Evolutionary conservation across 2,888 invertebrate genomes (phyloP), one percentile per base, ranked within the genome.

Genomic region (Caenorhabditis panamensis): DNA sequence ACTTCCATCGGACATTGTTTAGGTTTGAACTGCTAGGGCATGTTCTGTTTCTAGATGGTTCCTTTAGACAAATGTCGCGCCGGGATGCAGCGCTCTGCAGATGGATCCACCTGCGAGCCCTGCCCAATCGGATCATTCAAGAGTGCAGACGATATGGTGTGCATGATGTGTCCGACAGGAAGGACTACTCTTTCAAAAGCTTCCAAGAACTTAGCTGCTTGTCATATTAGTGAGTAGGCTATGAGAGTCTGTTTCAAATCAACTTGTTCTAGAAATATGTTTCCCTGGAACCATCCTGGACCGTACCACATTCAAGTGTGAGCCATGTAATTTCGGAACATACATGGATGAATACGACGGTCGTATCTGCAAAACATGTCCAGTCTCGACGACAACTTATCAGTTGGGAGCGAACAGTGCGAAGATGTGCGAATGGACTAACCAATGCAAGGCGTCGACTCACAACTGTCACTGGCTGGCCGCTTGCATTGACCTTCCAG

Each of bases 381-480:
- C 84, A 8, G 82, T 83, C 1, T 82, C 77, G 13, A 85, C 85
- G 13, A 85, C 85, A 8, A 85, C 85, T 11, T 83, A 83, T 41
- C 73, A 82, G 54, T 47, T 26, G 49, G 85, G 85, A 5, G 76
- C 84, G 0, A 85, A 82, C 44, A 75, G 64, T 49, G 82, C 79
- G 8, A 79, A 81, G 47, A 77, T 79, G 68, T 86, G 86, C 67
- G 78, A 82, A 41, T 84, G 82, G 69, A 86, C 86, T 11, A 83
- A 86, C 51, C 86, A 86, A 56, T 86, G 86, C 47, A 83, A 80
- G 51, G 79, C 84, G 11, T 75, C 79, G 8, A 82, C 76, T 11
- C 86, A 86, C 61, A 80, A 82, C 37, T 86, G 86, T 56, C 86
- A 86, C 59, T 86, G 86, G 86, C 69, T 86, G 6, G 86, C 86